Evolutionary conservation across 2,888 invertebrate genomes (phyloP).

Genomic region (Atherix ibis): DNA sequence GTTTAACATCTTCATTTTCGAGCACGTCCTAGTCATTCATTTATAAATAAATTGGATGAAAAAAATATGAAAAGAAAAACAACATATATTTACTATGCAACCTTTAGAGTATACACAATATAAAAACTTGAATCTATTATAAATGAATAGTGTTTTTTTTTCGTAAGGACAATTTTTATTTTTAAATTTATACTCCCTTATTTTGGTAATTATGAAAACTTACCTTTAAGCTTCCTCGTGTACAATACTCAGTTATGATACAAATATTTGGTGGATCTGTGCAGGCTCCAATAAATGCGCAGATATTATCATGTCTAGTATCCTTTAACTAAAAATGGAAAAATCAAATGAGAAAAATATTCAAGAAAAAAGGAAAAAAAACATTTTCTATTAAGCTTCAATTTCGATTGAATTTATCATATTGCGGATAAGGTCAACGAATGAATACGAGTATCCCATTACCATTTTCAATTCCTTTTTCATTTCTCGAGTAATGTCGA

Average conservation of each 20-base stretch:
- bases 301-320: slow-evolving; percentile 78
- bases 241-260: slow-evolving; percentile 77
- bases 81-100: too few relatives aligned
- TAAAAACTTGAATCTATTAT: too few relatives aligned
- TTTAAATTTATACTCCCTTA: slow-evolving; percentile 1
- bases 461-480: slow-evolving; percentile 86
- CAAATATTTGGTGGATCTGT: slow-evolving; percentile 83
- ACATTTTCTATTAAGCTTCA: background rate
- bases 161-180: background rate
- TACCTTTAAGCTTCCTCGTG: slow-evolving; percentile 80
- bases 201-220: slow-evolving; percentile 3
- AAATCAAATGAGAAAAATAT: slow-evolving; percentile 1
- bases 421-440: too few relatives aligned
- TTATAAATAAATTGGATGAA: too few relatives aligned
- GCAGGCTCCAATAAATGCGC: slow-evolving; percentile 82
- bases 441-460: too few relatives aligned
- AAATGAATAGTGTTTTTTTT: too few relatives aligned
- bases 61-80: slow-evolving; percentile 2
- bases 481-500: slow-evolving; percentile 79
- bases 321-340: slow-evolving; percentile 56
- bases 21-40: slow-evolving; percentile 93
- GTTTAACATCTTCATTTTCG: slow-evolving; percentile 86
- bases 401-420: background rate
- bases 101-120: too few relatives aligned
- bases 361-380: background rate